Conservation (phyloP, 2,113 vertebrate species). For the Colistium nudipinnis region DNA sequence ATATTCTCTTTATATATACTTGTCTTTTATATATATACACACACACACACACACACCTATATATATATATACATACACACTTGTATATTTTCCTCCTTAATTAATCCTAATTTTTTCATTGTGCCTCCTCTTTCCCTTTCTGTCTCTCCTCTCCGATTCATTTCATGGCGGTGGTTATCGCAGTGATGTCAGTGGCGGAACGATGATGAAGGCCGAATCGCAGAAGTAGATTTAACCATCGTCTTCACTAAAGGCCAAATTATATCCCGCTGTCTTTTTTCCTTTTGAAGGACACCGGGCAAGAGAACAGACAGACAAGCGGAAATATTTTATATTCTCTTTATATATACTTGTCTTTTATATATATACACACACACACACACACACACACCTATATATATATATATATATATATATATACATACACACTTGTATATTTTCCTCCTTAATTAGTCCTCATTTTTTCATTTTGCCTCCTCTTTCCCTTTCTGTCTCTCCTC, state of each 20-base stretch:
- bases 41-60: too few relatives aligned
- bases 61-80: too few relatives aligned
- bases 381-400: too few relatives aligned
- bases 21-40: too few relatives aligned
- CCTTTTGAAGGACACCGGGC: slow-evolving; percentile 27
- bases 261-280: slow-evolving; percentile 33
- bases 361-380: too few relatives aligned
- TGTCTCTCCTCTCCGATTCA: background rate
- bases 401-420: too few relatives aligned
- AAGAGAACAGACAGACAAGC: background rate
- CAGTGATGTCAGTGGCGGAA: slow-evolving; percentile 8
- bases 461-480: background rate
- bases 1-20: too few relatives aligned
- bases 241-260: slow-evolving; percentile 59
- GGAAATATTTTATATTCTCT: too few relatives aligned
- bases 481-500: background rate
- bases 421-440: background rate
- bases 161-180: slow-evolving; percentile 33
- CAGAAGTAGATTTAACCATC: slow-evolving; percentile 44
- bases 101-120: background rate
- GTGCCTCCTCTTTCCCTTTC: slow-evolving; percentile 1
- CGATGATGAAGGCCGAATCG: slow-evolving; percentile 40
- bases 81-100: background rate
- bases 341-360: too few relatives aligned
- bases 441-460: background rate